Evolutionary conservation across 2,797 vertebrate genomes (phyloP).

Genomic region (Gambusia yucatana): DNA sequence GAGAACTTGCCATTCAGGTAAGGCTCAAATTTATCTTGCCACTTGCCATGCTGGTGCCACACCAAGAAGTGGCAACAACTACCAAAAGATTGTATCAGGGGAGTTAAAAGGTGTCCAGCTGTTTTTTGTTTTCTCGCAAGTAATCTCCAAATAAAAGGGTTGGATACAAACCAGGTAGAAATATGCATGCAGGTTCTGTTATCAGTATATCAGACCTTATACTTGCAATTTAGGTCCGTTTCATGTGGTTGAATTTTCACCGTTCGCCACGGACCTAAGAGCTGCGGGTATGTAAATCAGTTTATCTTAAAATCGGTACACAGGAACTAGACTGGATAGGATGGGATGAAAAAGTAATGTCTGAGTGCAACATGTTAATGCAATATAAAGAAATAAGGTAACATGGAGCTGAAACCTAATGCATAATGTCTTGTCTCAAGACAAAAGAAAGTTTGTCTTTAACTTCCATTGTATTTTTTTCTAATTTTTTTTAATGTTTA

Average conservation of each 20-base stretch:
- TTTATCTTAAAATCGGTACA: not conserved
- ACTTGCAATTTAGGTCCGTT: not conserved
- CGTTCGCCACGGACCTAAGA: not conserved
- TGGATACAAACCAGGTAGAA: not conserved
- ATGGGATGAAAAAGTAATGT: not conserved
- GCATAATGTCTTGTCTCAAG: no score
- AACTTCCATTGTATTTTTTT: not conserved
- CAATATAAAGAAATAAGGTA: not conserved
- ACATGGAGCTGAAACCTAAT: not conserved
- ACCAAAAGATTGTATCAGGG: not conserved
- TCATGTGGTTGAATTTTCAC: not conserved
- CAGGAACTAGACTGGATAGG: not conserved
- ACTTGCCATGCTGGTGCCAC: not conserved
- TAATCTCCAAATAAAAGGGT: not conserved
- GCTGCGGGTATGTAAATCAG: not conserved
- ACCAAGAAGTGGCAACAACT: not conserved
- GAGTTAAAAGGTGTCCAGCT: no score
- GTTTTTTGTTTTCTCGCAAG: not conserved
- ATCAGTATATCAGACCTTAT: not conserved
- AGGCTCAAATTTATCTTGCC: not conserved
- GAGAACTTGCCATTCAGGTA: not conserved
- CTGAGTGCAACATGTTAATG: not conserved
- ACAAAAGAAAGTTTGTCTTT: not conserved
- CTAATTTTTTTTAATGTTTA: not conserved
- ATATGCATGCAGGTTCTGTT: not conserved